These are phyloP conservation scores for Plemyria rubiginata DNA, from an alignment of 2,888 invertebrate genomes.

Conservation along the genomic window DNA sequence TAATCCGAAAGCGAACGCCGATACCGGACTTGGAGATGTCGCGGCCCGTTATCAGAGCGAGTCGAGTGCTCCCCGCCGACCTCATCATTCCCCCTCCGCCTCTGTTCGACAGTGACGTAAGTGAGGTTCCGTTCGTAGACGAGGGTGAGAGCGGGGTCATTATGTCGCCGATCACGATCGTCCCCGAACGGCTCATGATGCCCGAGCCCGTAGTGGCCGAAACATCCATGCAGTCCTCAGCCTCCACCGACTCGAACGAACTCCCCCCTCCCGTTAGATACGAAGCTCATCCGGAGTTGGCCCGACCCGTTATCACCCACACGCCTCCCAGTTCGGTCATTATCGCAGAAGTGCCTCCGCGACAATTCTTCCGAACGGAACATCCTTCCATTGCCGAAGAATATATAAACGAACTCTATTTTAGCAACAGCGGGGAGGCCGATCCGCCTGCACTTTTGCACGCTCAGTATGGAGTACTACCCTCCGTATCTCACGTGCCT, in stretches of 20 bases:
- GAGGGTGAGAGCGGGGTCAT: constrained; percentile 57
- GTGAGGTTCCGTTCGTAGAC: constrained; percentile 62
- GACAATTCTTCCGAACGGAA: constrained; percentile 68
- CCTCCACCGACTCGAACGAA: constrained; percentile 73
- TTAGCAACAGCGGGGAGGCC: constrained; percentile 69
- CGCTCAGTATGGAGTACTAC: constrained; percentile 75
- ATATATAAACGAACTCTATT: constrained; percentile 65
- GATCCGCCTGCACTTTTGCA: constrained; percentile 73
- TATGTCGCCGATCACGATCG: constrained; percentile 69
- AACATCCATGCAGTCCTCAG: constrained; percentile 79
- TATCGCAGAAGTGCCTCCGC: constrained; percentile 69
- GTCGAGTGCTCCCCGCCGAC: constrained; percentile 71
- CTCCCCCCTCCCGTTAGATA: constrained; percentile 80
- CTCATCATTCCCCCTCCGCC: constrained; percentile 82
- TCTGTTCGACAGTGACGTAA: constrained; percentile 76
- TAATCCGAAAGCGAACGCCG: constrained; percentile 70
- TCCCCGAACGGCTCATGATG: constrained; percentile 71
- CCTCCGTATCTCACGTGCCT: constrained; percentile 77
- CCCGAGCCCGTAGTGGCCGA: constrained; percentile 73
- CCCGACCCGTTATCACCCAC: constrained; percentile 43
- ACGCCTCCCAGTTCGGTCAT: constrained; percentile 56
- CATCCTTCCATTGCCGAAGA: constrained; percentile 57
- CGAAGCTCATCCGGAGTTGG: constrained; percentile 65
- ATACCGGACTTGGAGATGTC: constrained; percentile 62
- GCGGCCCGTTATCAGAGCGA: constrained; percentile 62